Conservation (phyloP, 2,888 invertebrate species). For the Podabrus alpinus region DNA sequence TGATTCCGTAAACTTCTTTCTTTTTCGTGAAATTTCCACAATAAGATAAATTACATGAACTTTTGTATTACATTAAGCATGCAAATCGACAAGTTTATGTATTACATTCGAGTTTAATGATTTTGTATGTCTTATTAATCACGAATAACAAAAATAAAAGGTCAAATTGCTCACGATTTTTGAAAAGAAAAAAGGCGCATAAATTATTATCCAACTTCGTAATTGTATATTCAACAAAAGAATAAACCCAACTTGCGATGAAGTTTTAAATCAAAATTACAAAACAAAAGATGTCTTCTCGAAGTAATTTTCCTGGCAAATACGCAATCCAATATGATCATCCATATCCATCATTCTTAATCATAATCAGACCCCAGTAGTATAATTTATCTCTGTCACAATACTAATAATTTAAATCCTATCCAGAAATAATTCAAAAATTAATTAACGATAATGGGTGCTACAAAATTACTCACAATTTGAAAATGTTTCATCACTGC, state of each 20-base stretch:
- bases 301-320: neutral
- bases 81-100: constrained; percentile 16
- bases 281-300: neutral
- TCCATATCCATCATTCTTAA: neutral
- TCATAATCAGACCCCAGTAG: constrained; percentile 1
- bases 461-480: neutral
- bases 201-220: neutral
- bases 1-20: constrained; percentile 8
- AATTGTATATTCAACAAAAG: neutral
- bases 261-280: neutral
- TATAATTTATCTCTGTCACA: neutral
- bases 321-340: neutral
- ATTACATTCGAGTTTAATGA: constrained; percentile 3
- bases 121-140: neutral
- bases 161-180: neutral
- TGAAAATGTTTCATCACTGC: neutral
- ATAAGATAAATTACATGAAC: constrained; percentile 12
- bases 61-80: constrained; percentile 14
- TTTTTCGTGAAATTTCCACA: constrained; percentile 1
- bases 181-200: neutral
- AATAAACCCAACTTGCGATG: neutral
- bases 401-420: neutral
- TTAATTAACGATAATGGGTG: neutral
- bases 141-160: neutral
- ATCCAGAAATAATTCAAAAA: constrained; percentile 1